phyloP scores from a whole-genome alignment of 2,113 vertebrate genomes.

The Dasypus novemcinctus region DNA sequence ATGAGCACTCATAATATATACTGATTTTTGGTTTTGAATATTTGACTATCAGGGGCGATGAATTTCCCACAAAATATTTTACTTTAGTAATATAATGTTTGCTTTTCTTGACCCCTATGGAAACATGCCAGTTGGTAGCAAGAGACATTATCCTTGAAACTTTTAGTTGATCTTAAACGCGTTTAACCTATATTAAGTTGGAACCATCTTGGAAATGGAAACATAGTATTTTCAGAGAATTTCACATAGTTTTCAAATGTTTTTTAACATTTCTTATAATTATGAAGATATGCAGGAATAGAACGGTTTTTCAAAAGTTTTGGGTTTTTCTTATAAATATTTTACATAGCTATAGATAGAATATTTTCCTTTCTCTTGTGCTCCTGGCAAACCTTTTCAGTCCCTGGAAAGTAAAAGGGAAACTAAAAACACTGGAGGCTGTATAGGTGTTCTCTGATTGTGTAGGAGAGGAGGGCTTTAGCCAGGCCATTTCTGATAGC shows the following conservation, averaged over 20 bases:
- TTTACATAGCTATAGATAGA: not conserved
- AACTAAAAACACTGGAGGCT: not conserved
- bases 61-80: not conserved
- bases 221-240: not conserved
- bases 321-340: conserved; percentile 31
- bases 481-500: not conserved
- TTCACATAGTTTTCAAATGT: conserved; percentile 7
- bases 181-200: not conserved
- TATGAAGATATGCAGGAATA: conserved; percentile 7
- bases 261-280: not conserved
- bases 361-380: not conserved
- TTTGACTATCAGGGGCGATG: not conserved
- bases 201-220: not conserved
- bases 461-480: not conserved
- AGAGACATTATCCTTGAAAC: not conserved
- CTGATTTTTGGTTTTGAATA: not conserved
- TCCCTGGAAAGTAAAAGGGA: conserved; percentile 15
- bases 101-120: not conserved
- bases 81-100: not conserved
- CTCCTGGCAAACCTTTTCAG: not conserved
- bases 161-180: not conserved
- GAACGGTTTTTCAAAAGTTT: conserved; percentile 35
- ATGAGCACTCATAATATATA: not conserved
- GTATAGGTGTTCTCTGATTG: not conserved
- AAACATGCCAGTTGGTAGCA: not conserved